Evolutionary conservation across 2,888 invertebrate species (phyloP).

Genomic region (Leptarthrus brevirostris): DNA sequence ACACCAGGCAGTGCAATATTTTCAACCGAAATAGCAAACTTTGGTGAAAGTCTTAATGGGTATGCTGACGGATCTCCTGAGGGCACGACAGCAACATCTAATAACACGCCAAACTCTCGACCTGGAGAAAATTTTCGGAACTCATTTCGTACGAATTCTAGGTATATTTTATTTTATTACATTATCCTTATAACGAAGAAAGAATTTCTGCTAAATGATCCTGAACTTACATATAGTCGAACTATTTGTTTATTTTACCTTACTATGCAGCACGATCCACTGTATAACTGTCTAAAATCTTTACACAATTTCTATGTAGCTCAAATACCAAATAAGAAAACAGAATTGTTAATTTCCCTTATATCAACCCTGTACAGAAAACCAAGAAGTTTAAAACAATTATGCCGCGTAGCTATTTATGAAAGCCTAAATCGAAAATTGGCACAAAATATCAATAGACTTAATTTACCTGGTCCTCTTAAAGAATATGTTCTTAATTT

Average conservation of each 20-base stretch:
- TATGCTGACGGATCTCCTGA: slow-evolving; percentile 48
- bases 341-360: slow-evolving; percentile 73
- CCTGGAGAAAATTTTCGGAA: slow-evolving; percentile 64
- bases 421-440: slow-evolving; percentile 74
- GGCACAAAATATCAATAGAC: slow-evolving; percentile 73
- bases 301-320: slow-evolving; percentile 74
- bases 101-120: slow-evolving; percentile 54
- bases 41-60: slow-evolving; percentile 62
- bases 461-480: slow-evolving; percentile 76
- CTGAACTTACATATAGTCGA: slow-evolving; percentile 73
- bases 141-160: slow-evolving; percentile 67
- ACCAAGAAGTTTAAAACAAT: slow-evolving; percentile 79
- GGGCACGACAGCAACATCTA: slow-evolving; percentile 54
- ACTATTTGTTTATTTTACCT: slow-evolving; percentile 75
- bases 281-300: slow-evolving; percentile 77
- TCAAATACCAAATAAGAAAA: slow-evolving; percentile 73
- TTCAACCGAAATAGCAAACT: slow-evolving; percentile 66
- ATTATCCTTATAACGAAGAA: slow-evolving; percentile 77
- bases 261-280: slow-evolving; percentile 76
- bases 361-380: slow-evolving; percentile 74
- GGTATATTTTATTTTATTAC: slow-evolving; percentile 76
- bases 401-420: slow-evolving; percentile 77
- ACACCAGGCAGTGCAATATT: slow-evolving; percentile 65
- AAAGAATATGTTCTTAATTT: slow-evolving; percentile 78
- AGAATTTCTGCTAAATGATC: slow-evolving; percentile 73